Evolutionary conservation across 2,797 vertebrate species (phyloP).

Genomic region (Sebastes iracundus): DNA sequence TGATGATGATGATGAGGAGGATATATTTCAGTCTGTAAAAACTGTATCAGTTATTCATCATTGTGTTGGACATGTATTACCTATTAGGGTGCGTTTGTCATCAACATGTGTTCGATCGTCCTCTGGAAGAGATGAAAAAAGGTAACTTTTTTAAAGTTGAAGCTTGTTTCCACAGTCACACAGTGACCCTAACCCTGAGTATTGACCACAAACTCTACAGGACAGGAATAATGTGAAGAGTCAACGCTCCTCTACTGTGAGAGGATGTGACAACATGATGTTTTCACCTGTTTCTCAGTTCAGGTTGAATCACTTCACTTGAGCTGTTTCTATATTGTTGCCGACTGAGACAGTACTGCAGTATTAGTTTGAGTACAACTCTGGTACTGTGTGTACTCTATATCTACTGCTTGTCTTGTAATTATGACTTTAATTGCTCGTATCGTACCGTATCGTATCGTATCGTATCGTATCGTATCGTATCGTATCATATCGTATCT

Average conservation of each 20-base stretch:
- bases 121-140: conserved; percentile 71
- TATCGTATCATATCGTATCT: not conserved
- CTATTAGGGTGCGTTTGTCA: conserved; percentile 84
- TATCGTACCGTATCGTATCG: not conserved
- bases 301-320: not conserved
- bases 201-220: not conserved
- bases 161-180: not conserved
- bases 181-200: not conserved
- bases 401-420: not conserved
- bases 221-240: not conserved
- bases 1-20: too few species aligned
- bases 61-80: conserved; percentile 67
- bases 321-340: not conserved
- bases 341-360: not conserved
- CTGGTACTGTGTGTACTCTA: not conserved
- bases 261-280: not conserved
- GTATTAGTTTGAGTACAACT: not conserved
- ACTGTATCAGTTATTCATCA: not conserved
- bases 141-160: not conserved
- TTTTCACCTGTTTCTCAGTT: not conserved
- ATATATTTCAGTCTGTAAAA: not conserved
- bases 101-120: conserved; percentile 83
- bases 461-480: not conserved
- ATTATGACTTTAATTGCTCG: not conserved
- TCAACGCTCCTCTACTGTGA: not conserved